Conservation (phyloP, 2,113 vertebrate genomes). For the Ceyx cyanopectus region DNA sequence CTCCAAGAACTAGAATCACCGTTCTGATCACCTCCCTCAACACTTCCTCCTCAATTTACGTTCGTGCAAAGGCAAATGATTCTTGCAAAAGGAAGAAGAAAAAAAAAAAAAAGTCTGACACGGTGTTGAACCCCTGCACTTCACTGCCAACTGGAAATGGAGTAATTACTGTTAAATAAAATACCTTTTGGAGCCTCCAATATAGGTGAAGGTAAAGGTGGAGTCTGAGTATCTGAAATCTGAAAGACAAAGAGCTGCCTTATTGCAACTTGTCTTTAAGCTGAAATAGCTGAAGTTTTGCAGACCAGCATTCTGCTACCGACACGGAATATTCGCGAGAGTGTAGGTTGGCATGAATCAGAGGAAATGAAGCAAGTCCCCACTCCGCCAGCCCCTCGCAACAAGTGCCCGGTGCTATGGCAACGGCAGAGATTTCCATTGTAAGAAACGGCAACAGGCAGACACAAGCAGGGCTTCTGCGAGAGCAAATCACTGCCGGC, state of each 20-base stretch:
- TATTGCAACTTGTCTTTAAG: not conserved
- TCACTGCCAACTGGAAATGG: constrained; percentile 46
- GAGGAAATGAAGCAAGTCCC: not conserved
- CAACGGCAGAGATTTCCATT: constrained; percentile 82
- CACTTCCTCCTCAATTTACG: not conserved
- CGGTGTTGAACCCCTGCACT: not conserved
- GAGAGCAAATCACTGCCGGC: not conserved
- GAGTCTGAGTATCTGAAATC: constrained; percentile 84
- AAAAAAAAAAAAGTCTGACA: not conserved
- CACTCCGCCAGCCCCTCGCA: constrained; percentile 68
- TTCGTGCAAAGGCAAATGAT: not conserved
- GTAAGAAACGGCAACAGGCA: constrained; percentile 73
- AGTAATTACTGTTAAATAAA: not conserved
- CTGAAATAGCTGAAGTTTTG: not conserved
- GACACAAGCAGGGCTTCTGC: not conserved
- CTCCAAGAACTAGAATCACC: not conserved
- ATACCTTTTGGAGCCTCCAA: no score
- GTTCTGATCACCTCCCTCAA: not conserved
- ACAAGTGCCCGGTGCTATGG: constrained; percentile 88
- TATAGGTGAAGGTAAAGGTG: no score
- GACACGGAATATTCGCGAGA: not conserved
- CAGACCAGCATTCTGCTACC: not conserved
- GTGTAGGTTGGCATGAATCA: not conserved
- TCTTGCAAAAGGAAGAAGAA: not conserved
- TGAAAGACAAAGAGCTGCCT: constrained; percentile 71